Conservation (phyloP, 2,797 vertebrate genomes). For the Sebastes steindachneri region DNA sequence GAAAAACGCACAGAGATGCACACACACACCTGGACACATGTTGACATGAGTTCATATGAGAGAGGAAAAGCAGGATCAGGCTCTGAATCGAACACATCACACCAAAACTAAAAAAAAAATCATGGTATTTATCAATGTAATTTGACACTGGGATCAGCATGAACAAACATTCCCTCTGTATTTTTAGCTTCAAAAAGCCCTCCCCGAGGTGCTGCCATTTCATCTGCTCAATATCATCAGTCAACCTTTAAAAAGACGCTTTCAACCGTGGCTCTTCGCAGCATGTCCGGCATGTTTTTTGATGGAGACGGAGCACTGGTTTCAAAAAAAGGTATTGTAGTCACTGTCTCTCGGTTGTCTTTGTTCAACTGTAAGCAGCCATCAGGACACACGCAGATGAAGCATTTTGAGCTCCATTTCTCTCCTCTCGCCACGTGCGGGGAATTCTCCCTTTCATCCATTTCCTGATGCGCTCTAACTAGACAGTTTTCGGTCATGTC, state of each 20-base stretch:
- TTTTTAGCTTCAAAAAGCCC: conserved; percentile 49
- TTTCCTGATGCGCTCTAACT: conserved; percentile 75
- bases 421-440: conserved; percentile 56
- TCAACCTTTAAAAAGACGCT: conserved; percentile 64
- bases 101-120: background rate
- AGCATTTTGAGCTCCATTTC: conserved; percentile 38
- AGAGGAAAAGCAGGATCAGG: background rate
- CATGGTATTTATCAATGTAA: background rate
- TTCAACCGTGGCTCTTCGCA: conserved; percentile 53
- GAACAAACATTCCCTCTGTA: conserved; percentile 33
- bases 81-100: background rate
- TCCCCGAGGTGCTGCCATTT: conserved; percentile 55
- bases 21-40: conserved; percentile 22
- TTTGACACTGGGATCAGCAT: conserved; percentile 19
- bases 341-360: conserved; percentile 42
- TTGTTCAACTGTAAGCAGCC: conserved; percentile 62
- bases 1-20: conserved; percentile 3
- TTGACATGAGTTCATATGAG: background rate
- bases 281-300: conserved; percentile 57
- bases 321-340: conserved; percentile 23
- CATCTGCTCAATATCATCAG: conserved; percentile 61
- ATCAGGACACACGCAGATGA: conserved; percentile 62
- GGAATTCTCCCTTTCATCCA: conserved; percentile 75
- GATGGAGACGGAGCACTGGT: conserved; percentile 36
- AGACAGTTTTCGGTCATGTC: conserved; percentile 81